These are phyloP conservation scores for Lophius americanus DNA, from an alignment of 2,797 vertebrate genomes.

Conservation along the genomic window DNA sequence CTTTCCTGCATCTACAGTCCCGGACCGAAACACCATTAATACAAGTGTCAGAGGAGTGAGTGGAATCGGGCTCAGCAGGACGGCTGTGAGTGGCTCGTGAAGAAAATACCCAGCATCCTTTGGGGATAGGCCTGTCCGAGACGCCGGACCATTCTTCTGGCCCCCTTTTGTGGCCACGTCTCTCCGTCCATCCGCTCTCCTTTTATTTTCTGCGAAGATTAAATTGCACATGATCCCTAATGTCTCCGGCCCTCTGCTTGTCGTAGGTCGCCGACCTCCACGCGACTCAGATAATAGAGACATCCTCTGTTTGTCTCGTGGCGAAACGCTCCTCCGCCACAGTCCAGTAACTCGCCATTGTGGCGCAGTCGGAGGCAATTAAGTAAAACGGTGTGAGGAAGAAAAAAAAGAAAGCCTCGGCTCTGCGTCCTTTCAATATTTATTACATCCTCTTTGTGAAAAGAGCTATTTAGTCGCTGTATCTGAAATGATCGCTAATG, in stretches of 20 bases:
- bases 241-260: constrained; percentile 88
- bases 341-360: constrained; percentile 93
- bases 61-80: constrained; percentile 80
- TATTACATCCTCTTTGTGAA: constrained; percentile 82
- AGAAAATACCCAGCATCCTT: constrained; percentile 89
- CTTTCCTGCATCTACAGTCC: constrained; percentile 89
- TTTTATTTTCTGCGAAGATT: constrained; percentile 97
- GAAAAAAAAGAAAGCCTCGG: constrained; percentile 73
- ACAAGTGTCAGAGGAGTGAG: constrained; percentile 92
- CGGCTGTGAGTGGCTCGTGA: constrained; percentile 84
- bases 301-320: constrained; percentile 87
- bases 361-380: constrained; percentile 93
- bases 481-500: constrained; percentile 80
- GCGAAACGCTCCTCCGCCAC: constrained; percentile 85
- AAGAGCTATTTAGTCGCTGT: constrained; percentile 80
- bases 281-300: constrained; percentile 95
- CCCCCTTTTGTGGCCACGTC: constrained; percentile 88
- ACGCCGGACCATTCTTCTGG: constrained; percentile 87
- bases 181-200: constrained; percentile 54
- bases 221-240: constrained; percentile 98
- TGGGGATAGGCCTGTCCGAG: constrained; percentile 80
- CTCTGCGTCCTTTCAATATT: constrained; percentile 84
- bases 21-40: constrained; percentile 94
- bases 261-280: constrained; percentile 92
- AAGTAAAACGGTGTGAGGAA: constrained; percentile 88